phyloP scores from a whole-genome alignment of 1,140 invertebrate genomes.

The Drosophila sucinea region DNA sequence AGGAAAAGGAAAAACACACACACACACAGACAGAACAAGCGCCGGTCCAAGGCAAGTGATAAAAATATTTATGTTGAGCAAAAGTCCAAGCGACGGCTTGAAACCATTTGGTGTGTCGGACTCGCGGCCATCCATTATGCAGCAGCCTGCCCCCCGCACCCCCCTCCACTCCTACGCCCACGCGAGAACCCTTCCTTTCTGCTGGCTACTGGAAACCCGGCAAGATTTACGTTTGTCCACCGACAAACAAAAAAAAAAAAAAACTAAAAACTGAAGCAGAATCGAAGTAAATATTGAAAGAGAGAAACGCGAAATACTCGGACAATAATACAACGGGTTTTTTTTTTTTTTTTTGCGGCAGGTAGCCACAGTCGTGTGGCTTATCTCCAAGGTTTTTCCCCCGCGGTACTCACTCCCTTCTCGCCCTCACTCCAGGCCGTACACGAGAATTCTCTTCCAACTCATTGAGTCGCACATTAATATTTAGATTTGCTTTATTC shows the following conservation, averaged over 20 bases:
- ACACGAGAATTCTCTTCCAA: constrained; percentile 53
- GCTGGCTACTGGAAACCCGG: constrained; percentile 30
- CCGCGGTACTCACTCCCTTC: neutral
- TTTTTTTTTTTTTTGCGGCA: too few species aligned
- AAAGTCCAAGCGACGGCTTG: constrained; percentile 58
- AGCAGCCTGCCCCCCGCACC: neutral
- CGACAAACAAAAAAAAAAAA: constrained; percentile 3
- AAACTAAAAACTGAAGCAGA: neutral
- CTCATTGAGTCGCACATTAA: constrained; percentile 73
- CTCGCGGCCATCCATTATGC: constrained; percentile 44
- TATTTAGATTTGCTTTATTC: constrained; percentile 79
- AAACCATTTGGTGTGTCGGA: constrained; percentile 5
- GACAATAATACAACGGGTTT: constrained; percentile 16
- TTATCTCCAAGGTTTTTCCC: constrained; percentile 45
- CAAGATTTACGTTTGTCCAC: constrained; percentile 38
- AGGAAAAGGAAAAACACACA: constrained; percentile 24
- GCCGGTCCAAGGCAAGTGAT: constrained; percentile 60
- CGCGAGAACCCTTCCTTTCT: constrained; percentile 11
- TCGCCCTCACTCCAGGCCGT: constrained; percentile 6
- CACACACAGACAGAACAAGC: constrained; percentile 23
- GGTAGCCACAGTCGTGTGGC: constrained; percentile 35
- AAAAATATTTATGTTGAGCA: constrained; percentile 75
- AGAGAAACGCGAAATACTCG: constrained; percentile 26
- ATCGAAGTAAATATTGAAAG: constrained; percentile 54
- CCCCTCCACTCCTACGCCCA: neutral